Evolutionary conservation across 2,113 vertebrate species (phyloP).

Genomic region (Thryonomys swinderianus): DNA sequence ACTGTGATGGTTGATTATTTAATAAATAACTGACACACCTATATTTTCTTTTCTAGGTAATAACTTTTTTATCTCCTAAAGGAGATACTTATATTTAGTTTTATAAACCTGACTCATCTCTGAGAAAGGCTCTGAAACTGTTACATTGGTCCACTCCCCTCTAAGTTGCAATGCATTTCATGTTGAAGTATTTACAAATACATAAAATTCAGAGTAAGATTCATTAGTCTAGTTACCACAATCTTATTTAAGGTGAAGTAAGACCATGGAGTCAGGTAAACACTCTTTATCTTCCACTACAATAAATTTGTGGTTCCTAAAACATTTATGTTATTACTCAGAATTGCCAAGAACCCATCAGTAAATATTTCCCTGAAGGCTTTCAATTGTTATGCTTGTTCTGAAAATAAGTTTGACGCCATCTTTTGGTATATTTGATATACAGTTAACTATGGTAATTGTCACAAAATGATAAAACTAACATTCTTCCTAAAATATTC

Average conservation of each 20-base stretch:
- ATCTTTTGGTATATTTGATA: neutral
- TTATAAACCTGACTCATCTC: neutral
- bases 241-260: slow-evolving; percentile 18
- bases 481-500: neutral
- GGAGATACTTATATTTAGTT: neutral
- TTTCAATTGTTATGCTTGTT: neutral
- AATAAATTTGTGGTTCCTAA: neutral
- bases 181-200: neutral
- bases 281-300: neutral
- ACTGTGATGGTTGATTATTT: neutral
- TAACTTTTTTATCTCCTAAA: neutral
- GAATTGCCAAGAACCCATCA: neutral
- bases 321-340: neutral
- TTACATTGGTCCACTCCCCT: neutral
- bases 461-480: neutral
- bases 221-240: neutral
- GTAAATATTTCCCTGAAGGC: neutral
- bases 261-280: neutral
- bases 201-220: slow-evolving; percentile 19
- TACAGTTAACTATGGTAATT: neutral
- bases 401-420: neutral
- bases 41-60: neutral
- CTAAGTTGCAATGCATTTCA: neutral
- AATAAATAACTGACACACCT: neutral
- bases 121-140: slow-evolving; percentile 27